Evolutionary conservation across 2,888 invertebrate species (phyloP), one percentile per base, ranked within the genome.

Genomic region (Drosophila pegasa): DNA sequence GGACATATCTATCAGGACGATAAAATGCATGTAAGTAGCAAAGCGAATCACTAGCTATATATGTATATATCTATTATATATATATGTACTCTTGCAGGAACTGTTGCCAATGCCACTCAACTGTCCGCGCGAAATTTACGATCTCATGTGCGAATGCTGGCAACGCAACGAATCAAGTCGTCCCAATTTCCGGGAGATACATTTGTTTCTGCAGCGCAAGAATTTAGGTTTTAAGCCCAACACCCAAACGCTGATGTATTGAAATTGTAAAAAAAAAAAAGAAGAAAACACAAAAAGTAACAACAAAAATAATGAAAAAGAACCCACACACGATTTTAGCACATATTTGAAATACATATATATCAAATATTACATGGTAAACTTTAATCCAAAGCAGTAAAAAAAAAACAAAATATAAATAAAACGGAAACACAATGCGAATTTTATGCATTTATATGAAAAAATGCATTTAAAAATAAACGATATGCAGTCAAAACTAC

Each of bases 71-170:
- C 12, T 31, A 48, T 12, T 12, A 12, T 20, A 48, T 4, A 33
- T 40, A 31, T 33, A 16, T 33, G 10, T 41, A 18, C 27, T 43
- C 27, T 58, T 57, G 77, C 88, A 94, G 94, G 91, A 93, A 83
- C 90, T 94, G 58, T 93, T 96, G 64, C 94, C 95, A 52, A 94
- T 95, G 89, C 96, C 97, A 65, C 93, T 94, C 86, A 95, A 95
- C 92, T 96, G 96, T 91, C 96, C 96, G 31, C 95, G 96, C 88
- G 97, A 97, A 92, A 96, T 97, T 87, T 97, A 95, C 92, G 96
- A 97, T 91, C 93, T 97, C 89, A 96, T 97, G 96, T 94, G 95
- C 87, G 97, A 97, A 90, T 97, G 97, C 91, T 97, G 97, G 97
- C 95, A 96, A 90, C 93, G 96, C 56, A 95, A 95, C 90, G 96